These are phyloP conservation scores for Hirtodrosophila trivittata DNA, from an alignment of 2,888 invertebrate genomes.

Conservation along the genomic window DNA sequence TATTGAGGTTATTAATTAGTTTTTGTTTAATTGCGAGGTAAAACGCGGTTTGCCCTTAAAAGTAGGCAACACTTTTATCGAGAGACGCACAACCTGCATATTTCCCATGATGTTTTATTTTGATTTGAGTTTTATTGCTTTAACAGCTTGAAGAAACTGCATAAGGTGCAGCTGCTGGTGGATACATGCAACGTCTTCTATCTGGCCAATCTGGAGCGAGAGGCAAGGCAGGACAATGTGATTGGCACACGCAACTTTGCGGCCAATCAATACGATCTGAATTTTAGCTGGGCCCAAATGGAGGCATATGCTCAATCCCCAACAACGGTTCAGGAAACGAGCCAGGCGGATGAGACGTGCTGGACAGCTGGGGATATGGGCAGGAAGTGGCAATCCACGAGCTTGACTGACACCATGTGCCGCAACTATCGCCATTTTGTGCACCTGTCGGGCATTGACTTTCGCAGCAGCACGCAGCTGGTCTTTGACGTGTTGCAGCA, in stretches of 20 bases:
- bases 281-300: slow-evolving; percentile 84
- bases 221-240: slow-evolving; percentile 75
- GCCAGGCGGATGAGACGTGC: slow-evolving; percentile 11
- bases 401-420: slow-evolving; percentile 70
- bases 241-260: slow-evolving; percentile 82
- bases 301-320: slow-evolving; percentile 71
- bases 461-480: slow-evolving; percentile 96
- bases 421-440: slow-evolving; percentile 82
- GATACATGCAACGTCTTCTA: slow-evolving; percentile 85
- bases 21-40: slow-evolving; percentile 43
- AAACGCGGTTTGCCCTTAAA: slow-evolving; percentile 8
- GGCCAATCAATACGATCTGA: slow-evolving; percentile 83
- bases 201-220: slow-evolving; percentile 86
- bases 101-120: slow-evolving; percentile 11
- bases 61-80: slow-evolving; percentile 8
- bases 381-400: slow-evolving; percentile 6
- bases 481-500: slow-evolving; percentile 95
- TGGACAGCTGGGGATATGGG: too few species aligned
- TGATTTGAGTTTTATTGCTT: slow-evolving; percentile 12
- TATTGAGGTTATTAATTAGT: slow-evolving; percentile 45
- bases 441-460: slow-evolving; percentile 89
- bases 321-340: background rate
- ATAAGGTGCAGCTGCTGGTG: slow-evolving; percentile 82
- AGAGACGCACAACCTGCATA: slow-evolving; percentile 1
- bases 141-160: slow-evolving; percentile 83